Base-by-base conservation (phyloP, 2,888 invertebrate species). In the Xanthia togata region DNA sequence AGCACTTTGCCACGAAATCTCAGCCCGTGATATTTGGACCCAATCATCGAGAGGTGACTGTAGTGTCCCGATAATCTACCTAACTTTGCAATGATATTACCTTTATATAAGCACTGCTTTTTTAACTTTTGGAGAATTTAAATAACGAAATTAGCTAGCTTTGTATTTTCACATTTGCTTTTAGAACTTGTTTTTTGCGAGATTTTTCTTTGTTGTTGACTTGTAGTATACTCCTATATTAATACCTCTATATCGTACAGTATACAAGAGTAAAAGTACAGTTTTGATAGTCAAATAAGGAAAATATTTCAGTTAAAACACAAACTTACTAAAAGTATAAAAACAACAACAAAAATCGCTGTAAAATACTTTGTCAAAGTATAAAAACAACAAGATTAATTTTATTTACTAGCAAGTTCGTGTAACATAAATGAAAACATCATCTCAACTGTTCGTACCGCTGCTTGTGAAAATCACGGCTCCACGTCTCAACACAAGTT, bases 21-120 rank as follows among this genome's bases (percentile, higher is more conserved):
- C 90, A 83, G 90, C 86, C 82, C 85, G 82, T 89, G 91, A 91
- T 92, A 92, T 92, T 92, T 89, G 91, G 90, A 88, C 88, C 92
- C 92, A 91, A 93, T 93, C 93, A 92, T 89, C 88, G 90, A 83
- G 81, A 85, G 89, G 81, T 82, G 81, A 82, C 85, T 84, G 83
- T 86, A 87, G 85, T 89, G 81, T 57, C 82, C 86, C 83, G 79
- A 80, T 88, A 87, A 88, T 89, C 82, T 81, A 85, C 89, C 89
- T 85, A 83, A 87, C 86, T 86, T 85, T 76, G 79, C 79, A 78
- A 86, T 87, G 69, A 83, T 80, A 89, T 84, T 85, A 83, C 89
- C 65, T 82, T 74, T 79, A 72, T 79, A 72, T 83, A 88, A 85
- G 85, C 79, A 81, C 79, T 83, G 87, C 59, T 83, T 85, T 87